phyloP scores from a whole-genome alignment of 2,797 vertebrate species.

The Falco cherrug region DNA sequence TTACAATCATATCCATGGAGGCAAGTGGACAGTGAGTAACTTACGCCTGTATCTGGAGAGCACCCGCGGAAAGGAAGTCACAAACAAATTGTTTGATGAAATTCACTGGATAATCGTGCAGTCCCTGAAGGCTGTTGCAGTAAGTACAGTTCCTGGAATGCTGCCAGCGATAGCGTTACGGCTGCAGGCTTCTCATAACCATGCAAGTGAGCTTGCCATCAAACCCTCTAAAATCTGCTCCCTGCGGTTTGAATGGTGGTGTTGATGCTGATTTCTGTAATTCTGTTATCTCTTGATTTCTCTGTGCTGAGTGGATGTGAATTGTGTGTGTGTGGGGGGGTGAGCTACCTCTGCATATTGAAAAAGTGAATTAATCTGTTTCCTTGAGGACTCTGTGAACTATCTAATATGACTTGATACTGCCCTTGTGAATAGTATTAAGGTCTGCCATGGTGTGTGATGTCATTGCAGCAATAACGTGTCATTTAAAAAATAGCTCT shows the following conservation, averaged over 20 bases:
- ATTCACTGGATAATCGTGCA: conserved; percentile 99
- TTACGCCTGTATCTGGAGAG: conserved; percentile 95
- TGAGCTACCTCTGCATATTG: neutral
- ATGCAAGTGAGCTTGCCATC: neutral
- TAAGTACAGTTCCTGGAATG: conserved; percentile 73
- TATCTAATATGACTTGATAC: neutral
- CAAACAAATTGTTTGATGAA: conserved; percentile 92
- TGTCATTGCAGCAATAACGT: conserved; percentile 1
- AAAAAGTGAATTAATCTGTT: neutral
- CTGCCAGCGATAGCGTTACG: neutral
- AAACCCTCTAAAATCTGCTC: neutral
- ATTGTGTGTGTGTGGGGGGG: neutral
- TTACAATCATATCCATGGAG: conserved; percentile 97
- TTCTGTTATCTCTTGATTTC: neutral
- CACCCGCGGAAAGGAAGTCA: conserved; percentile 94
- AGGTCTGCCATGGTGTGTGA: neutral
- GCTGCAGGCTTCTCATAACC: neutral
- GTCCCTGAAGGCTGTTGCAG: conserved; percentile 95
- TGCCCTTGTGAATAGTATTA: conserved; percentile 16
- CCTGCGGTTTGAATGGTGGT: neutral
- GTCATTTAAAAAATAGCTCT: conserved; percentile 15
- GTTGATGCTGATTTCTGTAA: neutral
- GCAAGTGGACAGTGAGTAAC: conserved; percentile 97
- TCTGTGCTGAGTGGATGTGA: neutral
- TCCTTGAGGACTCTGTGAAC: neutral